Evolutionary conservation across 2,113 vertebrate species (phyloP).

Genomic region (Apteryx owenii): DNA sequence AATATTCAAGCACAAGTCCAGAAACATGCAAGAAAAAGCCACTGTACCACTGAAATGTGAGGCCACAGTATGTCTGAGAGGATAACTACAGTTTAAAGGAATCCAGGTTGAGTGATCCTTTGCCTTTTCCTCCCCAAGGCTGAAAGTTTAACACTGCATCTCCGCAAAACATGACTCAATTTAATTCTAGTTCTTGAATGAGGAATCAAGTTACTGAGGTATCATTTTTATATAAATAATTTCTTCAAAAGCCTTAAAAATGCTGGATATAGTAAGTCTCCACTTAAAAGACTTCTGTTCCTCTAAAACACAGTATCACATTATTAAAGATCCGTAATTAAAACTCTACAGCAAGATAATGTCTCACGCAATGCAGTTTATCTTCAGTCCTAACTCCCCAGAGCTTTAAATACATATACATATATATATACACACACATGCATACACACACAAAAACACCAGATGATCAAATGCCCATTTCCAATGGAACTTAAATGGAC

Average conservation of each 20-base stretch:
- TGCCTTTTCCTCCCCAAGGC: background rate
- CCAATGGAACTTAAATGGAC: background rate
- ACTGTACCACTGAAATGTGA: background rate
- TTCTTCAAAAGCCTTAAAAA: background rate
- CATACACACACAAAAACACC: background rate
- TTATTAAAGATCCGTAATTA: background rate
- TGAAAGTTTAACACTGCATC: background rate
- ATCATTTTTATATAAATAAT: background rate
- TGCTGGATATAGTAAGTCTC: background rate
- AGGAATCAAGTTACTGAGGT: background rate
- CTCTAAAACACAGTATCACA: background rate
- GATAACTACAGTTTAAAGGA: background rate
- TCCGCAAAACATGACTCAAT: background rate
- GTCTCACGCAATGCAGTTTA: background rate
- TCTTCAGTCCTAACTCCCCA: background rate
- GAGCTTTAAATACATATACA: background rate
- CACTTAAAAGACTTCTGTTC: background rate
- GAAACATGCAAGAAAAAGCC: background rate
- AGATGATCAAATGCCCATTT: background rate
- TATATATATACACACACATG: too few species aligned
- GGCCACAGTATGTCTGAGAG: background rate
- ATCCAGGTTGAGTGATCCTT: background rate
- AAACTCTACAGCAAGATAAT: background rate
- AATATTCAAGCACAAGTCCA: background rate
- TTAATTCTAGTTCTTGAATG: background rate